Evolutionary conservation across 2,888 invertebrate species (phyloP).

Genomic region (Rotaria macrura): DNA sequence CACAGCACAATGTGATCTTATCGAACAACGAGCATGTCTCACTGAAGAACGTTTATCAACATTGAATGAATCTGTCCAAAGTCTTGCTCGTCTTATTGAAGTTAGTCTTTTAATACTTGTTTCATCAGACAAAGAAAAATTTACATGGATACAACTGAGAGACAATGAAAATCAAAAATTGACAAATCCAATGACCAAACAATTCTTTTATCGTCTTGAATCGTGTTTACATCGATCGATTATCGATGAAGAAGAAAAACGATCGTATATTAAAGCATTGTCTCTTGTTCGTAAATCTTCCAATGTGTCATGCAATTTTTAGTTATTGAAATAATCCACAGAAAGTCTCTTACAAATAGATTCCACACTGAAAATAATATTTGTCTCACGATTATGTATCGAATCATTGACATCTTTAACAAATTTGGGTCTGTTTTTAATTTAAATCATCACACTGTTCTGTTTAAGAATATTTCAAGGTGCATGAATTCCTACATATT

Average conservation of each 20-base stretch:
- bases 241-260: not conserved
- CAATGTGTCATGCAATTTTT: not conserved
- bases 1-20: not conserved
- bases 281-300: not conserved
- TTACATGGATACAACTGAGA: not conserved
- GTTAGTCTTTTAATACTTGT: not conserved
- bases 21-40: conserved; percentile 8
- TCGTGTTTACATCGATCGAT: not conserved
- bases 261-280: not conserved
- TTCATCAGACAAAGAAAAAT: not conserved
- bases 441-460: no score
- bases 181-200: not conserved
- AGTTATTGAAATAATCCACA: not conserved
- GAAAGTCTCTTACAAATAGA: not conserved
- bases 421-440: no score
- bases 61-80: not conserved
- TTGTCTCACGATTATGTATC: not conserved
- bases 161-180: not conserved
- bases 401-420: not conserved
- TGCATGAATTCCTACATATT: no score
- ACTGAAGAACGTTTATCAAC: conserved; percentile 4
- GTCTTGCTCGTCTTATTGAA: not conserved
- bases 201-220: not conserved
- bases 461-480: no score
- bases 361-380: not conserved